Conservation (phyloP, 2,797 vertebrate genomes). For the Synaphobranchus kaupii region DNA sequence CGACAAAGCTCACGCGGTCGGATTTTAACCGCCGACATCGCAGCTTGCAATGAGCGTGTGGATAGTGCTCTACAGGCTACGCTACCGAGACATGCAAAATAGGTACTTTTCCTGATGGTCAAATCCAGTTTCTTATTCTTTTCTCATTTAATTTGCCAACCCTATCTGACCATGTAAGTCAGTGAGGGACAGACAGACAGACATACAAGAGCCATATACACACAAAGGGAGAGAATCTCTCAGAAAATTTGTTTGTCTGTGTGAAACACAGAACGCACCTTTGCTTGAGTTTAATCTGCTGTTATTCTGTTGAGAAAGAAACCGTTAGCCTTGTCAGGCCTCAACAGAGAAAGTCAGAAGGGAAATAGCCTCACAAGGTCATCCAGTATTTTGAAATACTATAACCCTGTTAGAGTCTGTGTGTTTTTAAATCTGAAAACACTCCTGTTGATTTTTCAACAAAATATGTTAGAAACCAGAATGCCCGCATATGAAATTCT, state of each 20-base stretch:
- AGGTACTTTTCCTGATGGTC: neutral
- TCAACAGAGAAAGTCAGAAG: neutral
- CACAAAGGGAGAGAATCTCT: neutral
- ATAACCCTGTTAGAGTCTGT: neutral
- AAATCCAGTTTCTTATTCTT: neutral
- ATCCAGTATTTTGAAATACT: neutral
- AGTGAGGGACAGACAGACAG: neutral
- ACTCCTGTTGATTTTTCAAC: neutral
- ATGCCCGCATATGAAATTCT: neutral
- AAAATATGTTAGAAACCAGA: neutral
- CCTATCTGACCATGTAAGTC: neutral
- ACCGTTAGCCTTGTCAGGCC: neutral
- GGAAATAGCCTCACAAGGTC: neutral
- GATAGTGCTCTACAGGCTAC: too few relatives aligned
- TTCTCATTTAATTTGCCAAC: neutral
- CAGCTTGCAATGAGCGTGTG: too few relatives aligned
- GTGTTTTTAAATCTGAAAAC: neutral
- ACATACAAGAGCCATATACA: too few relatives aligned
- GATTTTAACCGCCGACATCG: too few relatives aligned
- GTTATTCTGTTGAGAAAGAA: neutral
- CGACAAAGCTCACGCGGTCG: too few relatives aligned
- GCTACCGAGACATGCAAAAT: too few relatives aligned
- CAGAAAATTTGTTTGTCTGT: neutral
- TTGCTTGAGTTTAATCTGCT: neutral
- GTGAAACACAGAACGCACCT: neutral